Evolutionary conservation across 2,113 vertebrate species (phyloP).

Genomic region (Ivindomyrus marchei): DNA sequence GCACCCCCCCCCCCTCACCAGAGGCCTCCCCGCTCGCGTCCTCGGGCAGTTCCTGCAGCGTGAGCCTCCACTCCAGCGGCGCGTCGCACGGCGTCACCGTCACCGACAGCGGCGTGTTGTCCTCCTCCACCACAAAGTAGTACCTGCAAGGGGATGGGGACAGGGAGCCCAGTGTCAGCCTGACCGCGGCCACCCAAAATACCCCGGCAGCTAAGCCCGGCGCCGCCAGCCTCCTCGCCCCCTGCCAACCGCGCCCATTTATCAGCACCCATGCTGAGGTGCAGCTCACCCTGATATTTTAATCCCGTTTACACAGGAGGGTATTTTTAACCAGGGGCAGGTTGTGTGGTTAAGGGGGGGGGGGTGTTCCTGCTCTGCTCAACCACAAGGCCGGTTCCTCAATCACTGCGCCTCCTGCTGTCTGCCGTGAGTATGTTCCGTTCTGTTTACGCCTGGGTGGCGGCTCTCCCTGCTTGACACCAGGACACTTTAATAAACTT

Average conservation of each 20-base stretch:
- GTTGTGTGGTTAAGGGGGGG: not conserved
- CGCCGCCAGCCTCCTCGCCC: not conserved
- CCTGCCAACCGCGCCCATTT: not conserved
- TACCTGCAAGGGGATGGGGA: slow-evolving; percentile 61
- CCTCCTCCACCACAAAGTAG: slow-evolving; percentile 96
- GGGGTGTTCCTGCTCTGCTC: not conserved
- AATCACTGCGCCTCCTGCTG: not conserved
- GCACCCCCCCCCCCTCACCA: slow-evolving; percentile 58
- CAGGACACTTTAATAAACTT: not conserved
- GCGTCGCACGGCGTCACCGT: slow-evolving; percentile 93
- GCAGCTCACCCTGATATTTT: not conserved
- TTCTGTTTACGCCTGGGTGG: not conserved
- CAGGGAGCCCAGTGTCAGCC: not conserved
- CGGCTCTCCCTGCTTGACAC: not conserved
- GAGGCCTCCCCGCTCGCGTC: slow-evolving; percentile 84
- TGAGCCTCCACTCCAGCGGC: slow-evolving; percentile 91
- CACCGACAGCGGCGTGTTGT: slow-evolving; percentile 91
- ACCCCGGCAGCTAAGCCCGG: not conserved
- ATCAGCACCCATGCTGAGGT: not conserved
- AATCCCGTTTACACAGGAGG: not conserved
- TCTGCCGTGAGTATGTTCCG: not conserved
- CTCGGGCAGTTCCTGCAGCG: slow-evolving; percentile 89
- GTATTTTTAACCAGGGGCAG: not conserved
- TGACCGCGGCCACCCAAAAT: not conserved
- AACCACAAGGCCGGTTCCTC: not conserved